Base-by-base conservation (phyloP, 2,888 invertebrate species). In the Entomobrya proxima region DNA sequence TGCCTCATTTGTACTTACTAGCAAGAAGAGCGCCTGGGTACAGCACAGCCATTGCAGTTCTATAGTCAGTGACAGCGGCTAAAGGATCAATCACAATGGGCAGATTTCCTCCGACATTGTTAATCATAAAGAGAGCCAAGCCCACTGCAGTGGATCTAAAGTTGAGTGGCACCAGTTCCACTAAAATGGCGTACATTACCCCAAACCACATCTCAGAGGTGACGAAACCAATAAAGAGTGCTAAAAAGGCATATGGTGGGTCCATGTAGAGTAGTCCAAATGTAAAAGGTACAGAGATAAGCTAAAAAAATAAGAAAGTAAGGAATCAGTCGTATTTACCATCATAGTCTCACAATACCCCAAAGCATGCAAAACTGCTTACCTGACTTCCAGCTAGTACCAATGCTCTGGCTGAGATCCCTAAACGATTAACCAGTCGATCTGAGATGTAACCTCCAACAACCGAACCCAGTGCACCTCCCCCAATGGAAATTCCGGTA, bases 181-280 rank as follows among this genome's bases (percentile, higher is more conserved):
- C 96, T 2, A 97, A 93, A 91, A 97, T 96, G 2, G 97, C 97
- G 92, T 97, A 97, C 3, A 97, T 95, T 88, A 97, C 97, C 72
- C 97, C 97, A 92, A 97, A 97, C 97, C 97, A 97, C 97, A 97
- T 97, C 93, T 97, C 97, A 90, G 97, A 97, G 90, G 97, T 97
- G 92, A 97, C 96, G 91, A 97, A 97, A 0, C 96, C 96, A 86
- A 96, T 93, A n/a, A 96, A 96, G 1, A 97, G 94, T 0, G 96
- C 96, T 88, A 96, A 95, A 95, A 97, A 96, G 4, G 97, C 96
- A 94, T 96, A 95, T 1, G 95, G 93, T 0, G 97, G 97, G 11
- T 94, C 94, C 91, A 96, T 95, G 90, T 95, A 95, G 2, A 97
- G 95, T 3, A 96, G 96, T 7, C 97, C 97, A 91, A 96, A 96